phyloP scores from a whole-genome alignment of 2,113 vertebrate species.

The Silurus glanis region DNA sequence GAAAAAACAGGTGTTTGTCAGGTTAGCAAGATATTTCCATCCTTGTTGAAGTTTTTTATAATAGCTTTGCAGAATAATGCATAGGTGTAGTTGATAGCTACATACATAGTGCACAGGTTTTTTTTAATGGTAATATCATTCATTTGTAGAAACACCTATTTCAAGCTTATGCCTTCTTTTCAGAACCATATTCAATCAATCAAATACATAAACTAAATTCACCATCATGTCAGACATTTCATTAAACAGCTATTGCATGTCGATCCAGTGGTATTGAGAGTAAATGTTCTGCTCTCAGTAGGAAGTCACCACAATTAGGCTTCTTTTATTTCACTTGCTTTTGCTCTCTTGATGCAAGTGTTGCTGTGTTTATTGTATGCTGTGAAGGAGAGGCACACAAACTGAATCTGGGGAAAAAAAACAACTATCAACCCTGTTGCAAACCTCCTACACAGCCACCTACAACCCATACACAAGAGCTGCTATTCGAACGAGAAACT shows the following conservation, averaged over 20 bases:
- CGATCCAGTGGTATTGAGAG: neutral
- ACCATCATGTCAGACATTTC: neutral
- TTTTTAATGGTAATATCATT: neutral
- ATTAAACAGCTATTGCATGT: neutral
- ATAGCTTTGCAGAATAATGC: neutral
- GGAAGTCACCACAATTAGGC: neutral
- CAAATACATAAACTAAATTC: too few species aligned
- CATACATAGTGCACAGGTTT: neutral
- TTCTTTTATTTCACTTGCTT: neutral
- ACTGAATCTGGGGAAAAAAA: neutral
- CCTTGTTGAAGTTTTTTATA: neutral
- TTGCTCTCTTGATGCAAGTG: neutral
- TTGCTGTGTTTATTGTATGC: slow-evolving; percentile 12
- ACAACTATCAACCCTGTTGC: neutral
- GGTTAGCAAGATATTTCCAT: neutral
- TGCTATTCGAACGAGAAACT: neutral
- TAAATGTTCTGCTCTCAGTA: neutral
- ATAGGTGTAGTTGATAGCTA: neutral
- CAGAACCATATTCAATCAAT: neutral
- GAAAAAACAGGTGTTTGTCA: neutral
- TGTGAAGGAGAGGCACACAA: neutral
- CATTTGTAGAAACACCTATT: neutral
- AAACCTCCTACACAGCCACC: slow-evolving; percentile 8
- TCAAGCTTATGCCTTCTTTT: neutral
- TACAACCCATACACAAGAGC: slow-evolving; percentile 1